Base-by-base conservation (phyloP, 2,888 invertebrate species). In the Agriopis aurantiaria region DNA sequence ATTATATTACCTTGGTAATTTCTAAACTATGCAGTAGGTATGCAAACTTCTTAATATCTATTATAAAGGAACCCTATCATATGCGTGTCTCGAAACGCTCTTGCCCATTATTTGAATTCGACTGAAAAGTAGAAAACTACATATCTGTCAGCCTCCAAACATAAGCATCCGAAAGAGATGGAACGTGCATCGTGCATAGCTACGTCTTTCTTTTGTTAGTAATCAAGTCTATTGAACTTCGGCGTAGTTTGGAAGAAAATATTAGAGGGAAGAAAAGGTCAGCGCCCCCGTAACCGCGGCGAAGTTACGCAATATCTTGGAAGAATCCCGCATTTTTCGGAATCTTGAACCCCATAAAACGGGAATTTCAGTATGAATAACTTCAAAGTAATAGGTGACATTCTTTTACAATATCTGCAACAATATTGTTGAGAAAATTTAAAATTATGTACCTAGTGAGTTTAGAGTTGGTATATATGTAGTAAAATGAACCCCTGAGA, bases 271-370 rank as follows among this genome's bases (percentile, higher is more conserved):
- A 43, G 53, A 45, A 70, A 48, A 70, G 70, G 63, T 66, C 58
- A 63, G 41, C 48, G 66, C 33, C 23, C 65, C 51, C 55, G 40
- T 48, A 66, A 71, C 63, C 59, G 59, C 66, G 70, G 43, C 17
- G 49, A 70, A 70, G 62, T 70, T 63, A 66, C 63, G 70, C 49
- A 66, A 67, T 71, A 67, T 67, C 66, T 67, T 55, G 51, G 8
- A 58, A 63, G 63, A 41, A 58, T 60, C 57, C 57, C 53, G 49
- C 66, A 66, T 70, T 71, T 65, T 71, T 71, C 63, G 53, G 65
- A 66, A 58, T 67, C 66, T 66, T 63, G 59, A 55, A 64, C 55
- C 70, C 55, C 63, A 63, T 67, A 55, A 66, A 67, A 59, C 40
- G 58, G 43, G 65, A 62, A 65, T 63, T 63, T 63, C 51, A 58